Percentiles rank a stretch among this genome's conserved stretches.
These are phyloP conservation scores for Bubo scandiacus DNA, from an alignment of 2,113 vertebrate species.

Conservation along the genomic window DNA sequence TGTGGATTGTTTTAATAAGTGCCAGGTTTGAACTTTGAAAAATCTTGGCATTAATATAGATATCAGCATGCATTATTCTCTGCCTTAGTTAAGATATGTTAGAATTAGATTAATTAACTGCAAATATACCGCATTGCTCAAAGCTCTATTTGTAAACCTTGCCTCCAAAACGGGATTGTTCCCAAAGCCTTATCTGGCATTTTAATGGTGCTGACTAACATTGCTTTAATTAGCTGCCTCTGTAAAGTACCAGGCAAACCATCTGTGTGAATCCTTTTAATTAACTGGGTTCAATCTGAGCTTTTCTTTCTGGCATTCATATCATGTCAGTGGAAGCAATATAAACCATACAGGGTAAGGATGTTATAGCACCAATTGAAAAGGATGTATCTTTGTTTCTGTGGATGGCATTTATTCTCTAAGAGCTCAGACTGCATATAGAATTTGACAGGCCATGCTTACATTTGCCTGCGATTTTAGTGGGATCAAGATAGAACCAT, in stretches of 20 bases:
- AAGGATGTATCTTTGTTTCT: not conserved
- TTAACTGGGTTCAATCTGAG: conserved; percentile 10
- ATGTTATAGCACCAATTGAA: not conserved
- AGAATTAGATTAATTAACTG: conserved; percentile 29
- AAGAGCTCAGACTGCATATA: not conserved
- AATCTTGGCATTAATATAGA: not conserved
- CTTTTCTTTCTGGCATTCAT: not conserved
- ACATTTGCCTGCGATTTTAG: not conserved
- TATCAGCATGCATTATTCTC: not conserved
- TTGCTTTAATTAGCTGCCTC: conserved; percentile 44
- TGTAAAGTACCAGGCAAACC: conserved; percentile 29
- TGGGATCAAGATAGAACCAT: not conserved
- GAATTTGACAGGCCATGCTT: not conserved
- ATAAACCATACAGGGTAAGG: not conserved
- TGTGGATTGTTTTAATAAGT: conserved; percentile 21
- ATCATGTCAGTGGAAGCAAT: not conserved
- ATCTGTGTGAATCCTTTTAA: conserved; percentile 55
- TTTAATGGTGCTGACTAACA: conserved; percentile 42
- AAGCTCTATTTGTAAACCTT: conserved; percentile 39
- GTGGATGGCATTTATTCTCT: not conserved
- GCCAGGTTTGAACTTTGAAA: not conserved
- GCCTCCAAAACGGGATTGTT: not conserved
- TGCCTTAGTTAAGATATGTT: not conserved
- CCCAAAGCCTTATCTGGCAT: conserved; percentile 25
- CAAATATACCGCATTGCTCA: not conserved